Conservation (phyloP, 2,113 vertebrate species). For the Gavialis gangeticus region DNA sequence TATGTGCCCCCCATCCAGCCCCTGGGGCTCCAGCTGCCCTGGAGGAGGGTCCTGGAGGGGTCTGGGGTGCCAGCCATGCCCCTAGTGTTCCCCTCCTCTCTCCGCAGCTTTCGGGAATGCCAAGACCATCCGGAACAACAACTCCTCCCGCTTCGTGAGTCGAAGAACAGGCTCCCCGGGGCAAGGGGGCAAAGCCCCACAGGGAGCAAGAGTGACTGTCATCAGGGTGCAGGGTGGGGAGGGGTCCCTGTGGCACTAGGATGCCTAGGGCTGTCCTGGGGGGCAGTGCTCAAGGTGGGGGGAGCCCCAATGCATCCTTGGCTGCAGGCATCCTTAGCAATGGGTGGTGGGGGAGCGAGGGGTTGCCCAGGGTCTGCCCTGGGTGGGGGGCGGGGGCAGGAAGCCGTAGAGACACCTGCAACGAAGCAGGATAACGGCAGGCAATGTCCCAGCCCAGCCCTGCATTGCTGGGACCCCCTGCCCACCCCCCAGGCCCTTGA, state of each 20-base stretch:
- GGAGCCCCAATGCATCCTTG: no score
- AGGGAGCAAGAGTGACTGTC: accelerated
- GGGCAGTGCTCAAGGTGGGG: no score
- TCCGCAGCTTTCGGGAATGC: slow-evolving; percentile 82
- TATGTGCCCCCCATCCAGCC: neutral
- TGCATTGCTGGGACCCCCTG: accelerated
- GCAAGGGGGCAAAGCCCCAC: accelerated
- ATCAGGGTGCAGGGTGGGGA: neutral
- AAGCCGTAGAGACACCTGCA: no score
- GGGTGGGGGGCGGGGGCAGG: neutral
- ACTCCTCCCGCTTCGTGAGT: slow-evolving; percentile 86
- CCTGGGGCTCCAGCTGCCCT: neutral
- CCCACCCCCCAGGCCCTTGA: accelerated
- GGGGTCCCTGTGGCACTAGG: no score
- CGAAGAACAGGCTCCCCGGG: accelerated
- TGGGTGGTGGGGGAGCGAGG: accelerated
- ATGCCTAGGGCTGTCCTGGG: no score
- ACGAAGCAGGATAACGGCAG: no score
- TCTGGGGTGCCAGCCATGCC: no score
- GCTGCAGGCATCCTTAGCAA: neutral
- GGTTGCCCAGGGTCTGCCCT: no score
- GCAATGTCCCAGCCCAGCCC: neutral
- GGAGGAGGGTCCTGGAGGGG: no score
- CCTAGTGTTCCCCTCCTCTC: accelerated
- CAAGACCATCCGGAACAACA: slow-evolving; percentile 84